A percentile compares a stretch with the other conserved stretches of the same genome.
phyloP scores from a whole-genome alignment of 2,113 vertebrate species.

The Petroica traversi region DNA sequence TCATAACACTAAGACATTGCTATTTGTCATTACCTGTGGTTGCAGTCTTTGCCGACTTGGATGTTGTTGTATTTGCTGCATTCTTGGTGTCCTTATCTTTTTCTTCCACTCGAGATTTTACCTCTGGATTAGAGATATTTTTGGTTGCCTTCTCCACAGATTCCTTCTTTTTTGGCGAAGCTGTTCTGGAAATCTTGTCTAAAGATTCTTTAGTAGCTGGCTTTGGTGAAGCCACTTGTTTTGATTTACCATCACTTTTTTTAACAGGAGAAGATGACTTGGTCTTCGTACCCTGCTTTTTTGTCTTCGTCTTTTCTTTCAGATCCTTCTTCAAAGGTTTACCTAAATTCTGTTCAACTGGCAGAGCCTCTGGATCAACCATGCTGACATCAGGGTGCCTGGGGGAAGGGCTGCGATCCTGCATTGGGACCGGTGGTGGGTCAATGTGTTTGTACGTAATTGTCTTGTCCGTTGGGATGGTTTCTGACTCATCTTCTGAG shows the following conservation, averaged over 20 bases:
- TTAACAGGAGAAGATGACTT: constrained; percentile 89
- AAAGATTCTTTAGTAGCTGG: constrained; percentile 82
- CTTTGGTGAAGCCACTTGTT: constrained; percentile 80
- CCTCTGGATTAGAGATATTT: constrained; percentile 69
- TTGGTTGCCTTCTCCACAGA: constrained; percentile 77
- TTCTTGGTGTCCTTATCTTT: constrained; percentile 95
- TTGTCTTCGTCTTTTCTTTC: constrained; percentile 90
- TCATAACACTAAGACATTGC: background rate
- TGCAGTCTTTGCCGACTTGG: constrained; percentile 85
- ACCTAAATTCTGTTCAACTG: constrained; percentile 84
- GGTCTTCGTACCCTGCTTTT: constrained; percentile 85
- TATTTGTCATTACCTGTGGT: constrained; percentile 77
- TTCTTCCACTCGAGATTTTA: constrained; percentile 81
- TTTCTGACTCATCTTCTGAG: constrained; percentile 96
- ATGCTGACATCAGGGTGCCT: constrained; percentile 92
- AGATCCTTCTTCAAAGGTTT: constrained; percentile 87
- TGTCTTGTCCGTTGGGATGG: constrained; percentile 93
- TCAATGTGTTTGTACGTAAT: constrained; percentile 91
- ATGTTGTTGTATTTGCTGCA: constrained; percentile 89
- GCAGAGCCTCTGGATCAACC: constrained; percentile 91
- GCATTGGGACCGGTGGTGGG: constrained; percentile 83
- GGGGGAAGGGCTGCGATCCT: constrained; percentile 87
- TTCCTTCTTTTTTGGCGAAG: constrained; percentile 89
- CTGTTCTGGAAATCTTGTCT: constrained; percentile 81
- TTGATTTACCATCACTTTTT: constrained; percentile 82